A percentile compares a stretch with the other conserved stretches of the same genome.
These are phyloP conservation scores for Oncorhynchus nerka DNA, from an alignment of 2,113 vertebrate genomes.

Conservation along the genomic window DNA sequence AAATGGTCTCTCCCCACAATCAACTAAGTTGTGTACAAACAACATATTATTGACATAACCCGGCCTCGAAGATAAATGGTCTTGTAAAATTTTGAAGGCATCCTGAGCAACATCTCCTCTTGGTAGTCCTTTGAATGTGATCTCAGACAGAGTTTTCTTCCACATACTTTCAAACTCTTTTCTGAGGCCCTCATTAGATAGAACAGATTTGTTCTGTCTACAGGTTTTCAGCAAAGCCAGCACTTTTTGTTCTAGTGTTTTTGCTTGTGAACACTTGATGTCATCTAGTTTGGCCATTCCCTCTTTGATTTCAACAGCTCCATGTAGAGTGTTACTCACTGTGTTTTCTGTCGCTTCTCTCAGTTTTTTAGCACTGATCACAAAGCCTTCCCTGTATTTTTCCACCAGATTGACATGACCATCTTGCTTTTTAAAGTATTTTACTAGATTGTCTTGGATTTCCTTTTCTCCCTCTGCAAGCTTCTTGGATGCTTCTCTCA, in stretches of 20 bases:
- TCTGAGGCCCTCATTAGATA: not conserved
- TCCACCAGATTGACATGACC: too few species aligned
- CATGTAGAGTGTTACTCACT: too few species aligned
- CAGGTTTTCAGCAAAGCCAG: constrained; percentile 18
- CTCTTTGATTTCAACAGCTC: too few species aligned
- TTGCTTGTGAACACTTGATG: constrained; percentile 14
- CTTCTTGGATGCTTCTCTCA: not conserved
- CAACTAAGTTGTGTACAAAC: not conserved
- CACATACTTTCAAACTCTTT: constrained; percentile 38
- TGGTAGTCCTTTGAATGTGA: not conserved
- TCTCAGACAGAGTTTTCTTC: constrained; percentile 17
- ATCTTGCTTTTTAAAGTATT: constrained; percentile 26
- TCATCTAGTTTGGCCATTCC: too few species aligned
- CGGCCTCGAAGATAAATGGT: not conserved
- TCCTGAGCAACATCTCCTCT: not conserved
- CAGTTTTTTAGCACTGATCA: too few species aligned
- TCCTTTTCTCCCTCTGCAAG: constrained; percentile 11
- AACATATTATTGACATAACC: constrained; percentile 14
- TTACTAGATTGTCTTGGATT: constrained; percentile 12
- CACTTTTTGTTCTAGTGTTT: constrained; percentile 28
- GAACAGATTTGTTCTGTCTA: not conserved
- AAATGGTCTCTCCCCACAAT: constrained; percentile 20
- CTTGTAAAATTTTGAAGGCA: not conserved
- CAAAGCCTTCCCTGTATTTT: too few species aligned
- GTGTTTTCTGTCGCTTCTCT: too few species aligned